Conservation (phyloP, 1,140 invertebrate genomes). For the Procambarus virginalis region DNA sequence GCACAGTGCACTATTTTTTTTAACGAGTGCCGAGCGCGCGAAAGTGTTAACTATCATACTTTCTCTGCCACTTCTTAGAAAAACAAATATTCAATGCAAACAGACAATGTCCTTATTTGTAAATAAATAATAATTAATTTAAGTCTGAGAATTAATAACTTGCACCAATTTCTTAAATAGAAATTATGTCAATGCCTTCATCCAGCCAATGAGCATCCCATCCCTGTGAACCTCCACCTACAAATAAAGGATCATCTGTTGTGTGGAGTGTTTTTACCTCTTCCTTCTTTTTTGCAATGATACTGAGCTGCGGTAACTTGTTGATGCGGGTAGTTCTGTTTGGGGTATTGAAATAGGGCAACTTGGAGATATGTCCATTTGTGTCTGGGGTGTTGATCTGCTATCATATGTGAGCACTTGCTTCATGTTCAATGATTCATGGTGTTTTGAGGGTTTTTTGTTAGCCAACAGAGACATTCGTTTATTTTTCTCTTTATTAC, state of each 20-base stretch:
- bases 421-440: neutral
- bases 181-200: conserved; percentile 1
- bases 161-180: neutral
- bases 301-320: neutral
- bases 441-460: neutral
- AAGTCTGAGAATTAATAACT: no score
- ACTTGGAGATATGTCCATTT: neutral
- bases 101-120: no score
- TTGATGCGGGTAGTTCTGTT: neutral
- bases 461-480: neutral
- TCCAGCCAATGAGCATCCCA: neutral
- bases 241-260: neutral
- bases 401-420: neutral
- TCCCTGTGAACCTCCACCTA: neutral
- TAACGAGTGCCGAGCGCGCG: no score
- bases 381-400: neutral
- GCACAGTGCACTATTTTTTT: no score
- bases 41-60: no score
- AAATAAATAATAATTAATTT: no score
- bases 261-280: neutral
- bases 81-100: no score
- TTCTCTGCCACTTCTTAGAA: no score
- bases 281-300: neutral
- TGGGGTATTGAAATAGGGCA: neutral
- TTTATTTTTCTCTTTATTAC: conserved; percentile 10